Evolutionary conservation across 2,113 vertebrate species (phyloP).

Genomic region (Zapus hudsonius): DNA sequence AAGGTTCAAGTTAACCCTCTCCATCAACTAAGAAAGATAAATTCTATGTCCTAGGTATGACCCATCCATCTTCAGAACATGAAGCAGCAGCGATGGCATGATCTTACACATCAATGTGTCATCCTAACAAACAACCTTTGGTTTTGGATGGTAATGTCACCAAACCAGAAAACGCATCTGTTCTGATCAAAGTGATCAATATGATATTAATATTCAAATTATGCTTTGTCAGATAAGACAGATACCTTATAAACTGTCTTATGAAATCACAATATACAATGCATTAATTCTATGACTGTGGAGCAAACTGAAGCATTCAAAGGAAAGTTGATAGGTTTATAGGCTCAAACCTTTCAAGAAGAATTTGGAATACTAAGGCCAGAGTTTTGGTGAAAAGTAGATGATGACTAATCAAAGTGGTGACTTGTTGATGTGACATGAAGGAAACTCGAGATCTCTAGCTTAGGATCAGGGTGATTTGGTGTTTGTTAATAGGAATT

Average conservation of each 20-base stretch:
- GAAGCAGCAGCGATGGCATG: slow-evolving; percentile 39
- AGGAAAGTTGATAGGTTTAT: background rate
- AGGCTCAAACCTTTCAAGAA: slow-evolving; percentile 48
- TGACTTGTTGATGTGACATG: background rate
- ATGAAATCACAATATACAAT: slow-evolving; percentile 46
- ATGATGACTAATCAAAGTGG: slow-evolving; percentile 48
- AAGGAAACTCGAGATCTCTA: slow-evolving; percentile 7
- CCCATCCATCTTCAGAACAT: slow-evolving; percentile 28
- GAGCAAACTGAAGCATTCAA: slow-evolving; percentile 30
- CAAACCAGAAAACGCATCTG: slow-evolving; percentile 59
- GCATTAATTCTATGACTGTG: slow-evolving; percentile 41
- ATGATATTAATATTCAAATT: slow-evolving; percentile 55
- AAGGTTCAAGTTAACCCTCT: slow-evolving; percentile 38
- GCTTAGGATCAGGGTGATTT: slow-evolving; percentile 37
- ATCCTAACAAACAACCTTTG: slow-evolving; percentile 68
- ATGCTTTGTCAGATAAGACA: slow-evolving; percentile 54
- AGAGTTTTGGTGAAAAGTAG: slow-evolving; percentile 44
- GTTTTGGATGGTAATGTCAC: slow-evolving; percentile 17
- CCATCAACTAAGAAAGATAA: background rate
- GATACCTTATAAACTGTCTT: slow-evolving; percentile 8
- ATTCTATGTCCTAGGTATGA: background rate
- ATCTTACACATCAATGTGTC: slow-evolving; percentile 69
- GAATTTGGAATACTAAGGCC: slow-evolving; percentile 20
- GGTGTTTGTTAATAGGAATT: background rate
- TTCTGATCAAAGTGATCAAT: background rate